Conservation (phyloP, 1,140 invertebrate genomes). For the Drosophila azteca region DNA sequence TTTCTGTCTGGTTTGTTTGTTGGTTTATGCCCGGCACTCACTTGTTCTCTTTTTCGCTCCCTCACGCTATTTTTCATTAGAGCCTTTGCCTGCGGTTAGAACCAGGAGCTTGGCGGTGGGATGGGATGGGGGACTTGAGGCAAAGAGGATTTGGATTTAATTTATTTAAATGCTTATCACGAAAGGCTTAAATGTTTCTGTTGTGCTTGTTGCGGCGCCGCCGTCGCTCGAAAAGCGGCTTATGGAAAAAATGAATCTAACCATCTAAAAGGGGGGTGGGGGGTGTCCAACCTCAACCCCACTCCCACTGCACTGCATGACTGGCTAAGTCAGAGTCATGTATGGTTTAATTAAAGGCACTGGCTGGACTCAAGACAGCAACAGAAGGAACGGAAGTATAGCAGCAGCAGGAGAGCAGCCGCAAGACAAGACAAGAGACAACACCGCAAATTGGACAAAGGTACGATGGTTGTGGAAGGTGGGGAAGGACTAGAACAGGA, state of each 20-base stretch:
- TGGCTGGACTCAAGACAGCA: constrained; percentile 9
- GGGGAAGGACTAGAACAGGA: too few relatives aligned
- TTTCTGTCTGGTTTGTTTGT: constrained; percentile 29
- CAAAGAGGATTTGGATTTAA: constrained; percentile 69
- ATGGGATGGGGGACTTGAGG: background rate
- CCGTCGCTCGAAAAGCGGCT: constrained; percentile 72
- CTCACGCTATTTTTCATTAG: constrained; percentile 74
- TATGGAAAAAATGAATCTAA: constrained; percentile 52
- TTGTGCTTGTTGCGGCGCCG: constrained; percentile 76
- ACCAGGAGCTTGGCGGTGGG: too few relatives aligned
- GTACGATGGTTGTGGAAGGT: background rate
- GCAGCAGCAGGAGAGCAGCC: constrained; percentile 32
- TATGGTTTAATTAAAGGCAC: constrained; percentile 70
- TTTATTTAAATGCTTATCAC: constrained; percentile 82
- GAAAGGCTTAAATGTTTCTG: constrained; percentile 81
- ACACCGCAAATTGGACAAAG: constrained; percentile 24
- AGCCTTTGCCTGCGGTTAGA: constrained; percentile 63
- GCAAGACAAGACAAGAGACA: constrained; percentile 27
- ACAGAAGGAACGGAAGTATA: constrained; percentile 15
- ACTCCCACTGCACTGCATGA: constrained; percentile 11
- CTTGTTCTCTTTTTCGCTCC: background rate
- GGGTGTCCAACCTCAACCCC: constrained; percentile 27
- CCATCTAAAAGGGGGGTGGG: background rate
- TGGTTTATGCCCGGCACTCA: constrained; percentile 63
- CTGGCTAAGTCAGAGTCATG: background rate